Percentiles rank a stretch among this genome's conserved stretches.
These are phyloP conservation scores for Drosophila anomelani DNA, from an alignment of 2,888 invertebrate species.

Conservation along the genomic window DNA sequence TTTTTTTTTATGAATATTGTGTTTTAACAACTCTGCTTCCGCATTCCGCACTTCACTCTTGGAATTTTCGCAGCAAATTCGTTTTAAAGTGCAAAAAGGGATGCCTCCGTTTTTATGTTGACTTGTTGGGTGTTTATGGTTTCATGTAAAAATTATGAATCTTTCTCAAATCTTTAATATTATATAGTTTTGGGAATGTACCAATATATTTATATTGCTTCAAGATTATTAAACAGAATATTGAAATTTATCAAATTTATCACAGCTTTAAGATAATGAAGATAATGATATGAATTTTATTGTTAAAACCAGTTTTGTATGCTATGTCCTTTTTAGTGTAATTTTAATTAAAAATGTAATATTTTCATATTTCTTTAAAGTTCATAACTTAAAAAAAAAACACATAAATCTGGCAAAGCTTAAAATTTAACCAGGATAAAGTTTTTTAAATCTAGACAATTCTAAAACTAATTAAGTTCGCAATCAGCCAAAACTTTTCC, in stretches of 20 bases:
- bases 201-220: background rate
- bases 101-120: background rate
- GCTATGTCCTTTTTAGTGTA: background rate
- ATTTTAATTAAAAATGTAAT: background rate
- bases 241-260: too few species aligned
- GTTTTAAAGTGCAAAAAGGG: background rate
- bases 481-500: background rate
- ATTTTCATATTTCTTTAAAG: background rate
- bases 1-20: slow-evolving; percentile 7
- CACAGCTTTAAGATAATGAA: too few species aligned
- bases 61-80: slow-evolving; percentile 1
- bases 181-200: background rate
- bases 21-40: slow-evolving; percentile 10
- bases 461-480: slow-evolving; percentile 5
- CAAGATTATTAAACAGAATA: too few species aligned
- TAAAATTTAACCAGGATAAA: background rate
- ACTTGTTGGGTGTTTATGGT: slow-evolving; percentile 4
- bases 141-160: background rate
- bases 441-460: background rate
- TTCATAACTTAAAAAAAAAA: background rate
- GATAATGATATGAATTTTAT: too few species aligned
- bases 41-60: slow-evolving; percentile 2
- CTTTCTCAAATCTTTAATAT: background rate
- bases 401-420: too few species aligned
- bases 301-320: background rate